phyloP scores from a whole-genome alignment of 2,888 invertebrate genomes.

The Margaritifera margaritifera region DNA sequence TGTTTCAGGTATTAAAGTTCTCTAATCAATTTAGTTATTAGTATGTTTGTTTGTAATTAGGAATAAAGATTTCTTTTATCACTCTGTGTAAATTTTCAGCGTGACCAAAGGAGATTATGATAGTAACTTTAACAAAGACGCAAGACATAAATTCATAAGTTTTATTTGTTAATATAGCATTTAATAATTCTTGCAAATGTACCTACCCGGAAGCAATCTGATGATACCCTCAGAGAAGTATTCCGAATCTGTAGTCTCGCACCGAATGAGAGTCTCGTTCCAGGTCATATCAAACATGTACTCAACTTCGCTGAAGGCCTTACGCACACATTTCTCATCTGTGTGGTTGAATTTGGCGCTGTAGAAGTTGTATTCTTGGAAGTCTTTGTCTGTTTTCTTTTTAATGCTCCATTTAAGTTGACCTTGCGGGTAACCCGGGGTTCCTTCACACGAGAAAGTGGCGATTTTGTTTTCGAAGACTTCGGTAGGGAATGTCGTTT shows the following conservation, averaged over 20 bases:
- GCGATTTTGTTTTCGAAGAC: conserved; percentile 39
- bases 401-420: conserved; percentile 28
- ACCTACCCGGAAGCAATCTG: conserved; percentile 33
- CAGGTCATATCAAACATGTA: conserved; percentile 35
- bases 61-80: no score
- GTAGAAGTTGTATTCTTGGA: conserved; percentile 31
- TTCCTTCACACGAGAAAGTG: conserved; percentile 35
- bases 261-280: conserved; percentile 34
- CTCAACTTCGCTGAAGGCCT: conserved; percentile 30
- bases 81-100: no score
- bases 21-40: no score
- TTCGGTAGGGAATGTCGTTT: conserved; percentile 34
- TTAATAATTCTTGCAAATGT: no score
- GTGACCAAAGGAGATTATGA: no score
- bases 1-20: no score
- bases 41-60: no score
- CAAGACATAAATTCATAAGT: no score
- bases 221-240: conserved; percentile 33
- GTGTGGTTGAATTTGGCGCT: conserved; percentile 21
- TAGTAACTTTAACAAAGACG: no score
- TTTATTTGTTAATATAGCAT: no score
- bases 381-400: conserved; percentile 22
- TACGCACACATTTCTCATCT: conserved; percentile 25
- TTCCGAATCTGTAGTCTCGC: conserved; percentile 31
- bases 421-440: conserved; percentile 37